Percentiles rank a stretch among this genome's conserved stretches.
Evolutionary conservation across 2,113 vertebrate genomes (phyloP).

Genomic region (Casuarius casuarius): DNA sequence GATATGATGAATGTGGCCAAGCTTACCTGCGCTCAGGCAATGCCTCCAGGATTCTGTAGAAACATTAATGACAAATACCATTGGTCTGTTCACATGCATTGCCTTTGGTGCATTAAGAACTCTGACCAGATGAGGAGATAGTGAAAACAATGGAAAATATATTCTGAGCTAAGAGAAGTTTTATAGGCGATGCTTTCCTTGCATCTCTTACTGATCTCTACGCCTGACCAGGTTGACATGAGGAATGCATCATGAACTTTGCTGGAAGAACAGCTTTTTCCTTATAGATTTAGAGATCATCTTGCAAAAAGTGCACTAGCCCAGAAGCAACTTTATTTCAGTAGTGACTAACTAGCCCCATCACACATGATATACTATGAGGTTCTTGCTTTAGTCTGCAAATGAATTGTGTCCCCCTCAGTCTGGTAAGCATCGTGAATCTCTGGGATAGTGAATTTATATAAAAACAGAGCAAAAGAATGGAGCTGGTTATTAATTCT

Average conservation of each 20-base stretch:
- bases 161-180: not conserved
- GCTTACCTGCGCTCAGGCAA: not conserved
- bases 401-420: not conserved
- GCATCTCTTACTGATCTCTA: not conserved
- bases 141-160: not conserved
- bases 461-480: not conserved
- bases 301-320: not conserved
- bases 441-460: not conserved
- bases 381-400: not conserved
- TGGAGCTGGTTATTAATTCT: constrained; percentile 27
- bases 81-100: not conserved
- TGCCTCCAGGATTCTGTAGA: not conserved
- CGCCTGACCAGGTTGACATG: not conserved
- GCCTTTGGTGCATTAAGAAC: not conserved
- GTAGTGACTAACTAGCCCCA: not conserved
- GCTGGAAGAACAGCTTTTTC: not conserved
- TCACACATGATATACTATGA: not conserved
- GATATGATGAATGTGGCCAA: not conserved
- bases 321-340: not conserved
- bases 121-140: not conserved
- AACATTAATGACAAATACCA: not conserved
- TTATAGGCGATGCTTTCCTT: not conserved
- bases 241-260: not conserved
- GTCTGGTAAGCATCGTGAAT: not conserved
- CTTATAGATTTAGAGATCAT: not conserved